phyloP scores from a whole-genome alignment of 2,888 invertebrate genomes.

The Troides aeacus region DNA sequence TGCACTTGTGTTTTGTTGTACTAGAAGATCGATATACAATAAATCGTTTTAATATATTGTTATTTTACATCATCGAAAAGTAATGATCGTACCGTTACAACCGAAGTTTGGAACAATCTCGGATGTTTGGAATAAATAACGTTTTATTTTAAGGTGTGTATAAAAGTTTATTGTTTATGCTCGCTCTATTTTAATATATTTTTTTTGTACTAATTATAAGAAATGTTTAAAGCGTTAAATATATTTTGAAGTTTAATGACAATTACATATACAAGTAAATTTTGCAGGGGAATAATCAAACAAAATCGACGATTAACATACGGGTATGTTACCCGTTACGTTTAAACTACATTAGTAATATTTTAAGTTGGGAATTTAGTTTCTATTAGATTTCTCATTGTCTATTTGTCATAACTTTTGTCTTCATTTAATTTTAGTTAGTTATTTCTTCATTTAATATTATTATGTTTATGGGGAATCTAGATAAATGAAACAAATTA shows the following conservation, averaged over 20 bases:
- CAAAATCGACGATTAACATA: slow-evolving; percentile 1
- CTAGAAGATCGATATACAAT: slow-evolving; percentile 60
- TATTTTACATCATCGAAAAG: slow-evolving; percentile 38
- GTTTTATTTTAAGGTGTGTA: slow-evolving; percentile 26
- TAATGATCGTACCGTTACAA: slow-evolving; percentile 50
- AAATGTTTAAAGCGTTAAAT: background rate
- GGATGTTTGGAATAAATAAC: slow-evolving; percentile 31
- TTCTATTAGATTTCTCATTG: background rate
- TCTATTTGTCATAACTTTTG: background rate
- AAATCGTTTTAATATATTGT: slow-evolving; percentile 47
- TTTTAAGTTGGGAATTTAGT: background rate
- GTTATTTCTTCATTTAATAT: background rate
- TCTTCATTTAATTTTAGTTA: background rate
- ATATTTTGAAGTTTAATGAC: too few species aligned
- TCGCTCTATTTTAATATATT: background rate
- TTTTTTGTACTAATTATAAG: background rate
- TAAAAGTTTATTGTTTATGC: slow-evolving; percentile 4
- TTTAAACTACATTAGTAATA: slow-evolving; percentile 13
- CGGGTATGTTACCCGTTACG: slow-evolving; percentile 21
- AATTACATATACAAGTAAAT: background rate
- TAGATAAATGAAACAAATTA: background rate
- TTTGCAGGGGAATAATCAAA: slow-evolving; percentile 2
- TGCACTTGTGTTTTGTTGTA: slow-evolving; percentile 52
- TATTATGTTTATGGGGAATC: too few species aligned
- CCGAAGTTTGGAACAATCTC: slow-evolving; percentile 40